These are phyloP conservation scores for Bombycilla garrulus DNA, from an alignment of 2,113 vertebrate species.

Conservation along the genomic window DNA sequence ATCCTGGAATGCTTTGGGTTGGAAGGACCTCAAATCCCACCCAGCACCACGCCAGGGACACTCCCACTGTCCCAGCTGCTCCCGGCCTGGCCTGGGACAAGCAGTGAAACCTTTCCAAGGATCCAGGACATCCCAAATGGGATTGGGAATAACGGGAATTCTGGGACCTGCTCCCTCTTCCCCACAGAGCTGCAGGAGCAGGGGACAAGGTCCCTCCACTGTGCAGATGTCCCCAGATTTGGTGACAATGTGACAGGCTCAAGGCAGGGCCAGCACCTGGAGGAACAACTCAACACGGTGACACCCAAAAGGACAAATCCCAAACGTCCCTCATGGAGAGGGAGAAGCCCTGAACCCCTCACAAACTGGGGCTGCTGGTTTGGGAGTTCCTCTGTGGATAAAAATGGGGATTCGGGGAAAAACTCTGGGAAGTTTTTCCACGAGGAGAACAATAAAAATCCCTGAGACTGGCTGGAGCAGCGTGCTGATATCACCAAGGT, in stretches of 20 bases:
- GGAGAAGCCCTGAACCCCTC: background rate
- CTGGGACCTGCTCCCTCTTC: background rate
- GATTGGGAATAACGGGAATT: background rate
- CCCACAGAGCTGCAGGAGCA: background rate
- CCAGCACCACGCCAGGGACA: background rate
- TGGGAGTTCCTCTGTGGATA: background rate
- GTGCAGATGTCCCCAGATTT: background rate
- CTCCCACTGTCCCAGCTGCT: background rate
- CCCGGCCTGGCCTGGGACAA: background rate
- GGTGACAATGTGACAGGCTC: background rate
- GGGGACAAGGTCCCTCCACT: fast-evolving
- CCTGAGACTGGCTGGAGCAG: background rate
- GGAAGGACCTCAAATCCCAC: fast-evolving
- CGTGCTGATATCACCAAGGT: background rate
- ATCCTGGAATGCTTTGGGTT: background rate
- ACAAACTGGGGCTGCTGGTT: background rate
- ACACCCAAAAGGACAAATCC: background rate
- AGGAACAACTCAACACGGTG: fast-evolving
- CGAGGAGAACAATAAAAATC: background rate
- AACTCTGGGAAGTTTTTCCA: background rate
- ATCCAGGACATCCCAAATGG: fast-evolving
- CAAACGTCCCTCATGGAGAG: fast-evolving
- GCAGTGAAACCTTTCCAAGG: background rate
- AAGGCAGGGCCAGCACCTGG: background rate
- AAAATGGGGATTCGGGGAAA: background rate